phyloP scores from a whole-genome alignment of 2,113 vertebrate species.

The Danionella cerebrum region DNA sequence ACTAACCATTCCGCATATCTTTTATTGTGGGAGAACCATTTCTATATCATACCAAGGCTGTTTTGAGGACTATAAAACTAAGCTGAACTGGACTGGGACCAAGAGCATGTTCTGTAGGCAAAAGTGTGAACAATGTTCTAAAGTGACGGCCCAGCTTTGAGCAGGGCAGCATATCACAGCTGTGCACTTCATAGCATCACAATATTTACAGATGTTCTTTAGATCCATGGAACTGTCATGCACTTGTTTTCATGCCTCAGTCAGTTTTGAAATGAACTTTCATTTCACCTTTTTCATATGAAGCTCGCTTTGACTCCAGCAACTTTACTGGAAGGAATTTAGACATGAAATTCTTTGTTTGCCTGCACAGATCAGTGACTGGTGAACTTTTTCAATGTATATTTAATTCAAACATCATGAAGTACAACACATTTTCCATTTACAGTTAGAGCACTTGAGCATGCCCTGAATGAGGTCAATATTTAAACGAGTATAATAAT shows the following conservation, averaged over 20 bases:
- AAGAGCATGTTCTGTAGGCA: neutral
- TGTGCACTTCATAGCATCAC: neutral
- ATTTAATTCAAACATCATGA: conserved; percentile 55
- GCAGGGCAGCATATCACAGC: neutral
- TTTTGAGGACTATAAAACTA: no score
- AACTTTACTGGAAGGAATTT: conserved; percentile 11
- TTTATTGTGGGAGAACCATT: no score
- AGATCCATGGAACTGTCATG: conserved; percentile 31
- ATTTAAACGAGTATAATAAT: no score
- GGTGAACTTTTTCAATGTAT: conserved; percentile 58
- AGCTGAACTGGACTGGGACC: neutral
- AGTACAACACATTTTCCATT: conserved; percentile 48
- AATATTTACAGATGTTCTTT: neutral
- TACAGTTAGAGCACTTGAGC: conserved; percentile 55
- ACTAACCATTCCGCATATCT: no score
- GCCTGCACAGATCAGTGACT: conserved; percentile 49
- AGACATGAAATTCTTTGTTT: conserved; percentile 48
- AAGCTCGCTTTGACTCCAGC: conserved; percentile 37
- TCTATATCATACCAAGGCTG: no score
- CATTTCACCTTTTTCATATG: conserved; percentile 47
- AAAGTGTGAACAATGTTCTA: neutral
- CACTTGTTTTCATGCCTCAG: conserved; percentile 48
- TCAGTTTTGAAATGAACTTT: conserved; percentile 55
- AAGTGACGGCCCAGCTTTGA: neutral
- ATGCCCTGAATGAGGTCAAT: conserved; percentile 60